A percentile compares a stretch with the other conserved stretches of the same genome.
Evolutionary conservation across 2,797 vertebrate species (phyloP).

Genomic region (Calcarius lapponicus): DNA sequence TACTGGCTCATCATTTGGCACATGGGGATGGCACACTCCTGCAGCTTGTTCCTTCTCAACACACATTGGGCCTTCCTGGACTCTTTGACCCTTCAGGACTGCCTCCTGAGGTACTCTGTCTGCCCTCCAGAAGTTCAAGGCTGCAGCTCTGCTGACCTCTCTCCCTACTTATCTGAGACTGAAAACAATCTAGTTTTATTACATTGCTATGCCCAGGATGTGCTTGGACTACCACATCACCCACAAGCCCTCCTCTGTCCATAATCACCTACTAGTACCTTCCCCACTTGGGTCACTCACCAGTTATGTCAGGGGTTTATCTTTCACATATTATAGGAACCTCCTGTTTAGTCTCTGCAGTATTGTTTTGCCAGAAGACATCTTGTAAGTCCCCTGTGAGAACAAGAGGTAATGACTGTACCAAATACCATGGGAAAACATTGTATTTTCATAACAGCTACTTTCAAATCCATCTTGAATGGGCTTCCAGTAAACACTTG

Average conservation of each 20-base stretch:
- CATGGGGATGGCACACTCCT: fast-evolving
- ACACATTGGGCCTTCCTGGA: fast-evolving
- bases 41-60: neutral
- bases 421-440: neutral
- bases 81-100: neutral
- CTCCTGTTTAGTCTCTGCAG: neutral
- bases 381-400: neutral
- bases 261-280: neutral
- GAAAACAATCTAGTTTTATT: neutral
- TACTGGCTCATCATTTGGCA: neutral
- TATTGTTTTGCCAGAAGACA: neutral
- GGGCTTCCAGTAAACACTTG: neutral
- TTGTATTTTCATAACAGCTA: neutral
- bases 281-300: neutral
- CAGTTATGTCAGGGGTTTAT: neutral
- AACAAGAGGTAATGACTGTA: neutral
- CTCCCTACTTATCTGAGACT: neutral
- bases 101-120: neutral
- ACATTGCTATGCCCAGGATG: neutral
- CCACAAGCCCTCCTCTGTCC: neutral
- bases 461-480: neutral
- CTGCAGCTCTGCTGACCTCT: neutral
- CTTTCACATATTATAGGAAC: neutral
- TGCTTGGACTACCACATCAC: neutral
- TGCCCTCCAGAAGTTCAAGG: neutral